phyloP scores from a whole-genome alignment of 2,113 vertebrate genomes.

The Pyxicephalus adspersus region DNA sequence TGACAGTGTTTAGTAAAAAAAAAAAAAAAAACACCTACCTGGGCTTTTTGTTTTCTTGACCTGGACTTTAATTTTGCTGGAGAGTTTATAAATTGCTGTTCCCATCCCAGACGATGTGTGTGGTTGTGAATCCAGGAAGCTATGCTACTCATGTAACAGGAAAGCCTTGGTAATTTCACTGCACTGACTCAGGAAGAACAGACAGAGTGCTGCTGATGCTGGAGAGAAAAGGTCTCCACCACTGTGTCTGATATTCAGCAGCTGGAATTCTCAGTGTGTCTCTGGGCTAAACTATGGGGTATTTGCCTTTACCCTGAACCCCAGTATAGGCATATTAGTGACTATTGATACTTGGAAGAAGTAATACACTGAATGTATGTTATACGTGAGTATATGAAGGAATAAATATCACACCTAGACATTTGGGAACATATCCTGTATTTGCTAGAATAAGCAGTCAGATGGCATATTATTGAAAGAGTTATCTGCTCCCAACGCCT shows the following conservation, averaged over 20 bases:
- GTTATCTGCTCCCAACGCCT: not conserved
- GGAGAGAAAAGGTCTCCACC: slow-evolving; percentile 32
- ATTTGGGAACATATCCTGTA: not conserved
- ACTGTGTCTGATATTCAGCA: slow-evolving; percentile 15
- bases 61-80: slow-evolving; percentile 62
- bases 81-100: slow-evolving; percentile 65
- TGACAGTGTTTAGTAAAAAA: not conserved
- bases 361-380: not conserved
- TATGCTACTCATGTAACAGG: slow-evolving; percentile 53
- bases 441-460: slow-evolving; percentile 1
- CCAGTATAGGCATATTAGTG: not conserved
- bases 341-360: not conserved
- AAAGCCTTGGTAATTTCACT: slow-evolving; percentile 18
- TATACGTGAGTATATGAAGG: slow-evolving; percentile 12
- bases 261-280: not conserved
- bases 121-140: slow-evolving; percentile 2
- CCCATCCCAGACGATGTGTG: slow-evolving; percentile 56
- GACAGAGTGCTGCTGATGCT: slow-evolving; percentile 46
- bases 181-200: slow-evolving; percentile 38
- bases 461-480: not conserved
- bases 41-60: slow-evolving; percentile 65
- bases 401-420: not conserved
- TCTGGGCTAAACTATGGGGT: not conserved
- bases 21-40: slow-evolving; percentile 61
- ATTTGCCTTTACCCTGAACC: slow-evolving; percentile 59